Percentiles rank a stretch among this genome's conserved stretches.
These are phyloP conservation scores for Globia sparganii DNA, from an alignment of 2,888 invertebrate genomes.

Conservation along the genomic window DNA sequence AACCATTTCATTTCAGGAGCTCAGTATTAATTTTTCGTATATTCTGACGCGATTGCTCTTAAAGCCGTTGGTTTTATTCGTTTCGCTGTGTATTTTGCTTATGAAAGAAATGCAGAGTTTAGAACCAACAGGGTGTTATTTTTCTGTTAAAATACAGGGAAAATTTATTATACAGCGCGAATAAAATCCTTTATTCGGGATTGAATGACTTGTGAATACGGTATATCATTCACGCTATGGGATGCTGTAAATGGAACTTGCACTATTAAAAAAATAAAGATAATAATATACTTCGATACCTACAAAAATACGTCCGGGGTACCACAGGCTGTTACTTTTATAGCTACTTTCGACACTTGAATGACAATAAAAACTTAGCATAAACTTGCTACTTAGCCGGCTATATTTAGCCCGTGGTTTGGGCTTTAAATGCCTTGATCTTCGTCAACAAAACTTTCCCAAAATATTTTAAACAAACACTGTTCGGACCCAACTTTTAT, in stretches of 20 bases:
- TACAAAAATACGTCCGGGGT: not conserved
- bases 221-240: not conserved
- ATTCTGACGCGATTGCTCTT: conserved; percentile 56
- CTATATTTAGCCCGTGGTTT: not conserved
- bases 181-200: conserved; percentile 2
- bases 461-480: conserved; percentile 8
- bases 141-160: conserved; percentile 3
- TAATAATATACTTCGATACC: too few species aligned
- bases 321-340: not conserved
- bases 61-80: conserved; percentile 50
- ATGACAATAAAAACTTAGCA: not conserved
- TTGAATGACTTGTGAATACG: not conserved
- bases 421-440: not conserved
- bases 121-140: conserved; percentile 16
- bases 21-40: conserved; percentile 57
- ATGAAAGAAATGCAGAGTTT: conserved; percentile 31
- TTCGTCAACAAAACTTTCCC: conserved; percentile 3
- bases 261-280: too few species aligned
- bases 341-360: not conserved
- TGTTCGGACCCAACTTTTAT: not conserved
- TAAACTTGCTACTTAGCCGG: not conserved
- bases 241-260: not conserved
- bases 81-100: conserved; percentile 32
- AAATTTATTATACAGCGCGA: conserved; percentile 3
- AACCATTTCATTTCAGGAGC: conserved; percentile 40